Evolutionary conservation across 1,140 invertebrate species (phyloP).

Genomic region (Plodia interpunctella): DNA sequence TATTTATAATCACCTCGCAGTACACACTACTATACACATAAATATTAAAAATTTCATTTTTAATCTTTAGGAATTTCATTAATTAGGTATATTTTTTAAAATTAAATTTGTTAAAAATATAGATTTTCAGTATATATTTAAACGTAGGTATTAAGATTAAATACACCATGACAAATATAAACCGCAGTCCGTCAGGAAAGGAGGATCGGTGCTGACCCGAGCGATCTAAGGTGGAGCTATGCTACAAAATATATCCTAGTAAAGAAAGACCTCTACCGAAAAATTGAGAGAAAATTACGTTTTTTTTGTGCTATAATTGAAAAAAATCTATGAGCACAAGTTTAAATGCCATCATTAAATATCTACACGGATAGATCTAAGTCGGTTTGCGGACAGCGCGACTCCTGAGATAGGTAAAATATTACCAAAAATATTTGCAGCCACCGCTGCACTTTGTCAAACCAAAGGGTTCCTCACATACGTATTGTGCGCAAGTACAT

Average conservation of each 20-base stretch:
- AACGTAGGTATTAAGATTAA: conserved; percentile 60
- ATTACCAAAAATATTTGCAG: conserved; percentile 44
- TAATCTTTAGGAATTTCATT: conserved; percentile 72
- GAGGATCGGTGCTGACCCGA: conserved; percentile 36
- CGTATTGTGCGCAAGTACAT: conserved; percentile 65
- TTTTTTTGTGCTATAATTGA: conserved; percentile 57
- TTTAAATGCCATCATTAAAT: conserved; percentile 57
- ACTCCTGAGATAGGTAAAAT: conserved; percentile 32
- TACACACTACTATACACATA: conserved; percentile 72
- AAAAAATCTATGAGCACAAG: conserved; percentile 57
- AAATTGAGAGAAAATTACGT: conserved; percentile 53
- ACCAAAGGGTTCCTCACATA: conserved; percentile 41
- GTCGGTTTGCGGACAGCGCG: conserved; percentile 29
- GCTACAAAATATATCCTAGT: conserved; percentile 45
- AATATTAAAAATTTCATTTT: conserved; percentile 73
- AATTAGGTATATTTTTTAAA: conserved; percentile 70
- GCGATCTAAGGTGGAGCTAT: conserved; percentile 47
- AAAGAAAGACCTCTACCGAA: conserved; percentile 49
- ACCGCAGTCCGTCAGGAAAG: conserved; percentile 42
- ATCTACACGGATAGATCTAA: conserved; percentile 40
- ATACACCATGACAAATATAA: conserved; percentile 35
- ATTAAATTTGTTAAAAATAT: conserved; percentile 75
- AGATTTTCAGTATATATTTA: conserved; percentile 71
- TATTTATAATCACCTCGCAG: conserved; percentile 59
- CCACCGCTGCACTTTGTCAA: conserved; percentile 29